Base-by-base conservation (phyloP, 2,888 invertebrate species). In the Agrotis ipsilon region DNA sequence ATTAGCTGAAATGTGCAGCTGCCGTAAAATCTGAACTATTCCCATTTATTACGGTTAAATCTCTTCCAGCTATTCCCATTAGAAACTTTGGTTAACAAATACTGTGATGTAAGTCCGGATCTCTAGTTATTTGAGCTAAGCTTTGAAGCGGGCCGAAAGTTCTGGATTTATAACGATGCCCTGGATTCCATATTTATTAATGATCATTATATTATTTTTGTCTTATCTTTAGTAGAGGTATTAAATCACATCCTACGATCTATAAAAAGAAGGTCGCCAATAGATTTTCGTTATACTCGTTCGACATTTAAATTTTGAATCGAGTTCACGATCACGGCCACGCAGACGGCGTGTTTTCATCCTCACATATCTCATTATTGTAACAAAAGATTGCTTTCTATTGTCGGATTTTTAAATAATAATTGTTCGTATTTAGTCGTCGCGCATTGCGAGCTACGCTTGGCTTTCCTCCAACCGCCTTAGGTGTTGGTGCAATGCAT, bases 391-490 rank as follows among this genome's bases (percentile, higher is more conserved):
- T 81, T 63, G 81, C 82, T 86, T 84, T 86, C 83, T 81, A 86
- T 86, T 87, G 85, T 87, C 80, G 67, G 77, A 78, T 83, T 85
- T 60, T 82, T 80, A 81, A 83, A 84, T 81, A 84, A 83, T 81
- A 81, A 83, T 84, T 83, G 70, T 84, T 85, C 72, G 80, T 75
- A 85, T 88, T 81, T 86, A 81, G 85, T 75, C 81, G 80, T 60
- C 75, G 81, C 75, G 73, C 76, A 81, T 76, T 80, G 82, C 76
- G 75, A 77, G 78, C 75, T 75, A 66, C 46, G 72, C 71, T 87
- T 90, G 90, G 89, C 90, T 76, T 57, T 68, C 57, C 68, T 86
- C 89, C 89, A 90, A 87, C 70, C n/a, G 68, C 82, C 78, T 64
- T 81, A 72, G 79, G 75, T 68, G 81, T 68, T 81, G 81, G 80